Conservation (phyloP, 2,113 vertebrate species). For the Danionella cerebrum region DNA sequence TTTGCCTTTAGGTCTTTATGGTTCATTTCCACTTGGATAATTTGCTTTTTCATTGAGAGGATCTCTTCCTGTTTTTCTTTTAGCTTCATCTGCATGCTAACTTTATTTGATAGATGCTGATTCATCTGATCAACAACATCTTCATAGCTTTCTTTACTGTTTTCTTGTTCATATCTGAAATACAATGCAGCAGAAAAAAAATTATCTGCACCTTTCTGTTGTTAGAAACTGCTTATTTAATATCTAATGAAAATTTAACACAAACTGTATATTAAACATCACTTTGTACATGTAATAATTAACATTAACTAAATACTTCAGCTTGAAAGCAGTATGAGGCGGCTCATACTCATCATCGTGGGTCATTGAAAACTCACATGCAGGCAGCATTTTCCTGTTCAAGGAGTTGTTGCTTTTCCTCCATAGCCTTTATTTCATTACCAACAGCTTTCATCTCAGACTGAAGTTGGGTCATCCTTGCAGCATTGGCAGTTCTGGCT, state of each 20-base stretch:
- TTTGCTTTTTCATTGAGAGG: slow-evolving; percentile 40
- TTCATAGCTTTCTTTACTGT: slow-evolving; percentile 23
- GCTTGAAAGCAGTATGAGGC: not conserved
- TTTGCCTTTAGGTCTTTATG: slow-evolving; percentile 35
- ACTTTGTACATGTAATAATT: no score
- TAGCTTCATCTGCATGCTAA: slow-evolving; percentile 36
- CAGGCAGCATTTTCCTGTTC: slow-evolving; percentile 45
- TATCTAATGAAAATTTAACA: no score
- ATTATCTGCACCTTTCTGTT: no score
- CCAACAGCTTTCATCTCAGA: slow-evolving; percentile 27
- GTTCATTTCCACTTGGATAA: not conserved
- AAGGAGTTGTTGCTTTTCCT: slow-evolving; percentile 40
- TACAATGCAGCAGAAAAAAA: not conserved
- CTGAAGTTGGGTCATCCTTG: slow-evolving; percentile 56
- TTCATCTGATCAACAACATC: slow-evolving; percentile 50
- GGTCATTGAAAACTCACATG: slow-evolving; percentile 43
- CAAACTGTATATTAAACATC: no score
- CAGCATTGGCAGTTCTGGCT: slow-evolving; percentile 46
- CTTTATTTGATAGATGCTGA: slow-evolving; percentile 48
- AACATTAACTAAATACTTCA: not conserved
- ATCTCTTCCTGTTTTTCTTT: slow-evolving; percentile 45
- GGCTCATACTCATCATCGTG: not conserved
- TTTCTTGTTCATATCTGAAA: slow-evolving; percentile 47
- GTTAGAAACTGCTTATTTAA: no score
- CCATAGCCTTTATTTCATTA: slow-evolving; percentile 37